phyloP scores from a whole-genome alignment of 2,797 vertebrate species.

The Hoplostethus atlanticus region DNA sequence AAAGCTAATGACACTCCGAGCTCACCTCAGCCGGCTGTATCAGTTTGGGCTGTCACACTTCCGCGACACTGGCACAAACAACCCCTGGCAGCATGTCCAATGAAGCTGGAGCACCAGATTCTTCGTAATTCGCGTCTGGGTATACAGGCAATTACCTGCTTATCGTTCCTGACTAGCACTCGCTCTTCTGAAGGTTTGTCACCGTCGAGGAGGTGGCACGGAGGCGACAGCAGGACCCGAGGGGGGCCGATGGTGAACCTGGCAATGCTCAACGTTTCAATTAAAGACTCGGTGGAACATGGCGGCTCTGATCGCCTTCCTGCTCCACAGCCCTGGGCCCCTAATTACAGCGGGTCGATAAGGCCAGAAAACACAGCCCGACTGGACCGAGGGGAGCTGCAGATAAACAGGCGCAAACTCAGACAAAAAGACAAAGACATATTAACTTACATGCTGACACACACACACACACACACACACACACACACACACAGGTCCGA shows the following conservation, averaged over 20 bases:
- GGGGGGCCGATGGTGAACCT: conserved; percentile 35
- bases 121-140: conserved; percentile 69
- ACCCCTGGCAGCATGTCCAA: conserved; percentile 62
- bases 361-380: conserved; percentile 59
- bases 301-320: conserved; percentile 65
- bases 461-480: not conserved
- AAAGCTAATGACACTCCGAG: conserved; percentile 41
- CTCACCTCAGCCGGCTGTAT: conserved; percentile 31
- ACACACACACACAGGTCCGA: not conserved
- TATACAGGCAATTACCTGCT: conserved; percentile 78
- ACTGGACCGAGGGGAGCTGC: conserved; percentile 46
- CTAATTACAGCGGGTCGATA: conserved; percentile 75
- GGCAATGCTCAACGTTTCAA: conserved; percentile 73
- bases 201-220: conserved; percentile 47
- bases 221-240: conserved; percentile 49
- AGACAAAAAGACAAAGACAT: conserved; percentile 29
- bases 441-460: conserved; percentile 15
- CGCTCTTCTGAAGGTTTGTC: conserved; percentile 71
- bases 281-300: conserved; percentile 71
- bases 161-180: conserved; percentile 69
- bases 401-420: conserved; percentile 53
- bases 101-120: conserved; percentile 50
- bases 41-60: conserved; percentile 47
- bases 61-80: conserved; percentile 59
- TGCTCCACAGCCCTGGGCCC: conserved; percentile 57